These are phyloP conservation scores for Melieria omissa DNA, from an alignment of 2,888 invertebrate genomes.

Conservation along the genomic window DNA sequence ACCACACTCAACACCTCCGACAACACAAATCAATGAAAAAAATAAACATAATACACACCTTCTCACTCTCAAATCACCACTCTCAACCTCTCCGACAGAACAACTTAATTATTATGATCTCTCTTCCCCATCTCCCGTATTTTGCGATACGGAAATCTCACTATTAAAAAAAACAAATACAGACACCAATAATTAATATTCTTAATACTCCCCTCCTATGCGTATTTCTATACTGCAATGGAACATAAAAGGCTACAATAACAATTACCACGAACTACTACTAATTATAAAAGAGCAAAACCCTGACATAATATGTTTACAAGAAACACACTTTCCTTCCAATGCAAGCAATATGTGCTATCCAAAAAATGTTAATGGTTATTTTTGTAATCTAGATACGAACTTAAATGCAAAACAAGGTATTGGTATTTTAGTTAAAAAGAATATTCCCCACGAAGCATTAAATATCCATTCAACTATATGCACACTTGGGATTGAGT, in stretches of 20 bases:
- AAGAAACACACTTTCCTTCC: neutral
- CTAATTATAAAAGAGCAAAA: neutral
- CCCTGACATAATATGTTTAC: neutral
- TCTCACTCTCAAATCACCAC: too few species aligned
- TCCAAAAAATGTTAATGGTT: neutral
- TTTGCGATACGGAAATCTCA: too few species aligned
- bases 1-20: too few species aligned
- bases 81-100: too few species aligned
- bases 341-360: too few species aligned
- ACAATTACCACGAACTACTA: too few species aligned
- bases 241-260: neutral
- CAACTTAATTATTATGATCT: too few species aligned
- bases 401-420: conserved; percentile 12
- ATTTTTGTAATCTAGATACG: neutral
- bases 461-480: neutral
- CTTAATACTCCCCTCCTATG: neutral
- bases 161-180: neutral
- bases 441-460: conserved; percentile 7
- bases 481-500: too few species aligned
- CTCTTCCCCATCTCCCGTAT: too few species aligned
- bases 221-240: neutral
- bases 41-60: too few species aligned
- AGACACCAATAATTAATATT: neutral
- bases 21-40: too few species aligned
- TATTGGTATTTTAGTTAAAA: conserved; percentile 9